Conservation (phyloP, 2,888 invertebrate genomes). For the Synanthedon myopaeformis region DNA sequence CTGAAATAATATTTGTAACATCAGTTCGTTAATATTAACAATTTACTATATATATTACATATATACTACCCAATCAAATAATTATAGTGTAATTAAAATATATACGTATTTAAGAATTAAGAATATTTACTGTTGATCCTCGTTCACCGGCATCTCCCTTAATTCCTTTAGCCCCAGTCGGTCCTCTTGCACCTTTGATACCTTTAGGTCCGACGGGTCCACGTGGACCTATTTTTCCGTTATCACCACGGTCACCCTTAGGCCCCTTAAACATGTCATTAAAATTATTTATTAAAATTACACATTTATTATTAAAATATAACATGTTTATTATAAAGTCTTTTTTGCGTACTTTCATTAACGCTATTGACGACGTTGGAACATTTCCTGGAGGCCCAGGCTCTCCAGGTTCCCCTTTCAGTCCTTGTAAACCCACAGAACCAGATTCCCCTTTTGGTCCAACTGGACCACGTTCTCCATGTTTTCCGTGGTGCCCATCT, state of each 20-base stretch:
- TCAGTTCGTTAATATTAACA: no score
- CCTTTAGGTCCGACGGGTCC: slow-evolving; percentile 55
- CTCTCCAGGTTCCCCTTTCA: slow-evolving; percentile 78
- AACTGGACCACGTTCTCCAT: slow-evolving; percentile 74
- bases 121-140: slow-evolving; percentile 7
- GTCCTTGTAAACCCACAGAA: slow-evolving; percentile 22
- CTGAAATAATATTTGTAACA: slow-evolving; percentile 9
- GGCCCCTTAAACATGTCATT: slow-evolving; percentile 10
- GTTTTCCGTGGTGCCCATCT: slow-evolving; percentile 65
- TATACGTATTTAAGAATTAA: no score
- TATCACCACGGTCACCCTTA: slow-evolving; percentile 44
- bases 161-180: slow-evolving; percentile 48
- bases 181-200: slow-evolving; percentile 39
- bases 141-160: not conserved
- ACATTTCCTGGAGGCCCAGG: slow-evolving; percentile 66
- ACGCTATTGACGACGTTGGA: slow-evolving; percentile 10
- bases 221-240: slow-evolving; percentile 67
- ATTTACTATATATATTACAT: no score
- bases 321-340: not conserved
- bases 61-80: no score
- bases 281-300: not conserved
- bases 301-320: not conserved
- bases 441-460: slow-evolving; percentile 69
- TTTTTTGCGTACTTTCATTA: slow-evolving; percentile 15
- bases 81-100: not conserved